Percentiles rank a stretch among this genome's conserved stretches.
Conservation (phyloP, 1,140 invertebrate genomes). For the Ectropis grisescens region DNA sequence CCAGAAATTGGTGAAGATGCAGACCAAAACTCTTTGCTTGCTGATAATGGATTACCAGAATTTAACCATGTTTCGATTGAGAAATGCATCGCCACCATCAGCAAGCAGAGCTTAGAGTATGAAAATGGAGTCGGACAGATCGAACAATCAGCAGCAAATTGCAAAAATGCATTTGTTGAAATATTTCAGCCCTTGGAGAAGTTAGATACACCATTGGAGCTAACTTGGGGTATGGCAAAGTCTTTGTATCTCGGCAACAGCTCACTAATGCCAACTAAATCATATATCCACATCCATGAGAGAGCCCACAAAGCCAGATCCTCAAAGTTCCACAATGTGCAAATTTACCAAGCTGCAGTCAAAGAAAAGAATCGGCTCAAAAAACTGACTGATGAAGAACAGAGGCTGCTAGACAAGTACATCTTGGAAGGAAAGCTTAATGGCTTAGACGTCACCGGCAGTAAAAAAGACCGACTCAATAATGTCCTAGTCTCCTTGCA, state of each 20-base stretch:
- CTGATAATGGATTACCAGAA: slow-evolving; percentile 80
- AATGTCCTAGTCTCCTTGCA: slow-evolving; percentile 62
- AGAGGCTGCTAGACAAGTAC: slow-evolving; percentile 82
- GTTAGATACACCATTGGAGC: slow-evolving; percentile 78
- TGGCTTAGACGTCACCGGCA: slow-evolving; percentile 73
- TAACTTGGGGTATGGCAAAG: slow-evolving; percentile 90
- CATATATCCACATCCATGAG: slow-evolving; percentile 81
- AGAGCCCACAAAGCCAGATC: slow-evolving; percentile 76
- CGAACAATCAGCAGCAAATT: slow-evolving; percentile 69
- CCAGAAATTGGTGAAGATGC: slow-evolving; percentile 91
- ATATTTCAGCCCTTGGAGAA: slow-evolving; percentile 86
- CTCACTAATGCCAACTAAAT: slow-evolving; percentile 82
- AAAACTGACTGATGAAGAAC: slow-evolving; percentile 77
- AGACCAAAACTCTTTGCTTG: slow-evolving; percentile 80
- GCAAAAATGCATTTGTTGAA: slow-evolving; percentile 77
- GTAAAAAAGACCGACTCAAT: slow-evolving; percentile 61
- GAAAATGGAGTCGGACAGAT: slow-evolving; percentile 81
- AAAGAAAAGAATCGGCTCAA: slow-evolving; percentile 71
- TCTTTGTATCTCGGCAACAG: slow-evolving; percentile 85
- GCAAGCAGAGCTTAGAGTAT: slow-evolving; percentile 85
- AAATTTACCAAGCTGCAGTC: slow-evolving; percentile 79
- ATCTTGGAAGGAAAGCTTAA: slow-evolving; percentile 85
- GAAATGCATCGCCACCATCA: slow-evolving; percentile 85
- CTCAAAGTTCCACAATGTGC: slow-evolving; percentile 76
- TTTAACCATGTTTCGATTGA: slow-evolving; percentile 86